Evolutionary conservation across 2,888 invertebrate species (phyloP).

Genomic region (Polyommatus iphigenia): DNA sequence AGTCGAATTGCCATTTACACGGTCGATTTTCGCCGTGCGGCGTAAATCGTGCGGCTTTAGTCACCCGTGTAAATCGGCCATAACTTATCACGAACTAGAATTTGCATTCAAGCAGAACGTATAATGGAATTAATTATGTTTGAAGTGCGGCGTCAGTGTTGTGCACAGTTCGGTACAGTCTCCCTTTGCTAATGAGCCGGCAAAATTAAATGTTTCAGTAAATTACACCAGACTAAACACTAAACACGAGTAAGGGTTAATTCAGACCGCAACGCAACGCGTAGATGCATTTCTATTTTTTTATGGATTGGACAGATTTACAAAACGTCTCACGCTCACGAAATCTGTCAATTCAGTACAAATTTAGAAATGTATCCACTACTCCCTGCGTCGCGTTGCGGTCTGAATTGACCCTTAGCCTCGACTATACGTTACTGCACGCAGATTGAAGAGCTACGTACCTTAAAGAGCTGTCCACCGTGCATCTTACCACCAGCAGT

Average conservation of each 20-base stretch:
- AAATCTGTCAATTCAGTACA: no score
- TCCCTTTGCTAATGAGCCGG: background rate
- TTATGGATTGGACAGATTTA: no score
- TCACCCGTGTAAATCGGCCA: no score
- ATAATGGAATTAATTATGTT: constrained; percentile 7
- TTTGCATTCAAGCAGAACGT: background rate
- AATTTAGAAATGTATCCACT: no score
- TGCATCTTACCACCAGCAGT: no score
- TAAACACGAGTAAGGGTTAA: background rate
- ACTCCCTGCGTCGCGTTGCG: no score
- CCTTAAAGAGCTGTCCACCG: no score
- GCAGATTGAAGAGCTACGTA: background rate
- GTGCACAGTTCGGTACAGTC: background rate
- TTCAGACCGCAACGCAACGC: background rate
- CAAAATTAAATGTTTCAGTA: constrained; percentile 2
- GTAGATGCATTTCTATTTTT: no score
- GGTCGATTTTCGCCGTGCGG: no score
- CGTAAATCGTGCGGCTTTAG: no score
- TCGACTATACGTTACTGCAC: background rate
- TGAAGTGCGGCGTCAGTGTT: background rate
- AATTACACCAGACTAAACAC: constrained; percentile 2
- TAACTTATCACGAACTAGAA: background rate
- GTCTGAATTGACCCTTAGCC: background rate
- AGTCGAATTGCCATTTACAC: no score
- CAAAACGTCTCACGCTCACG: no score